Conservation (phyloP, 2,888 invertebrate genomes). For the Agrochola litura region DNA sequence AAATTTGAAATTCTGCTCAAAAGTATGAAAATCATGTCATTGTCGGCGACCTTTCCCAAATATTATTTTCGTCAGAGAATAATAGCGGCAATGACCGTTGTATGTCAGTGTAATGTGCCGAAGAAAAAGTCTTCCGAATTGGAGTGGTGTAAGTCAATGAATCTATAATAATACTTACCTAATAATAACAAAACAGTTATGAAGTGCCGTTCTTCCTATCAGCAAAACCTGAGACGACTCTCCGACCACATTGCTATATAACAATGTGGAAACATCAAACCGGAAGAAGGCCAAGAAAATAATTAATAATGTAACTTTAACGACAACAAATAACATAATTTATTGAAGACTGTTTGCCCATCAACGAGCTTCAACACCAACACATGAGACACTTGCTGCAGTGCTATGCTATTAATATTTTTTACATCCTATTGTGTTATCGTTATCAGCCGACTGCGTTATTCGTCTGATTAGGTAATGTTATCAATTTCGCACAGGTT, state of each 20-base stretch:
- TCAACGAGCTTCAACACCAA: background rate
- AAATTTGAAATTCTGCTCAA: background rate
- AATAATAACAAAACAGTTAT: background rate
- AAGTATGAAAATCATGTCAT: conserved; percentile 14
- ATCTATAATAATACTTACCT: background rate
- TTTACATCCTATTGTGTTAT: conserved; percentile 10
- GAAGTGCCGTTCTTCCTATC: too few species aligned
- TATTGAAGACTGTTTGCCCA: background rate
- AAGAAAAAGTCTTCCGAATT: background rate
- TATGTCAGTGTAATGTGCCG: background rate
- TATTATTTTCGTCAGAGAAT: conserved; percentile 7
- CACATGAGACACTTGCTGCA: background rate
- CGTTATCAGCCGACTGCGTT: background rate
- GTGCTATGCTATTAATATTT: background rate
- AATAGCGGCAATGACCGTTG: background rate
- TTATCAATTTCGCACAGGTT: conserved; percentile 41
- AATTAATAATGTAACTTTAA: background rate
- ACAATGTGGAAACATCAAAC: background rate
- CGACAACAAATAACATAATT: background rate
- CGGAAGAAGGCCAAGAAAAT: background rate
- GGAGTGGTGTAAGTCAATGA: background rate
- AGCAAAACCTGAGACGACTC: background rate
- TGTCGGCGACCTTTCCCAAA: conserved; percentile 3
- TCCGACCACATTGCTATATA: background rate
- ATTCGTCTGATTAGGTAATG: too few species aligned